Evolutionary conservation across 2,888 invertebrate species (phyloP), one percentile per base, ranked within the genome.

Genomic region (Atrina japonica): DNA sequence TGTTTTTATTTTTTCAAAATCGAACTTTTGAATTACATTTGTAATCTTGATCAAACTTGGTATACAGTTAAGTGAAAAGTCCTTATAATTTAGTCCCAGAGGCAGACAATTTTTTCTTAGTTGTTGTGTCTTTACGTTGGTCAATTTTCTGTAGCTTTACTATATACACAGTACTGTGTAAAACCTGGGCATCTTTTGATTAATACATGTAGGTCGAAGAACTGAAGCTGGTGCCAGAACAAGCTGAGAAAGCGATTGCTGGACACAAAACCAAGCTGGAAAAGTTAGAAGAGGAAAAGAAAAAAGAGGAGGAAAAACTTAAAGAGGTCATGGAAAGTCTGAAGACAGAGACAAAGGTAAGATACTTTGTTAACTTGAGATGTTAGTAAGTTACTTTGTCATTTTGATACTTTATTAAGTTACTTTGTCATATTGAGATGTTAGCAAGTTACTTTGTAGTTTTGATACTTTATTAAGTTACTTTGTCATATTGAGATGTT

Each of bases 201-300:
- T n/a, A n/a, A n/a, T n/a, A n/a, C n/a, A n/a, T 70, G 40, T 64
- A 95, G 88, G 91, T 97, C 1, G 93, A 92, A 52, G 93, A 94
- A 55, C 88, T 94, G 21, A 88, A 92, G 75, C 92, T 91, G 70
- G 88, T 94, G 6, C 97, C 97, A 0, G 94, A 94, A 40, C 95
- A 95, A 86, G 95, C 95, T 89, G 92, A 92, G 70, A 92, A 93
- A 73, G 94, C 95, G 85, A 95, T 96, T 56, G 92, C 92, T 9
- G 90, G 91, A 60, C 76, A 92, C 70, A 78, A 88, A 66, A 88
- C 86, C 45, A 86, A 91, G 49, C 86, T 91, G 76, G 87, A 83
- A 93, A 94, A 84, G 93, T 93, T 89, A 92, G 95, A 90, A 90
- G 90, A 93, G n/a, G 92, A 92, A 5, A 91, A 91, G 47, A 89